These are phyloP conservation scores for Danio tinwini DNA, from an alignment of 2,797 vertebrate genomes.

Conservation along the genomic window DNA sequence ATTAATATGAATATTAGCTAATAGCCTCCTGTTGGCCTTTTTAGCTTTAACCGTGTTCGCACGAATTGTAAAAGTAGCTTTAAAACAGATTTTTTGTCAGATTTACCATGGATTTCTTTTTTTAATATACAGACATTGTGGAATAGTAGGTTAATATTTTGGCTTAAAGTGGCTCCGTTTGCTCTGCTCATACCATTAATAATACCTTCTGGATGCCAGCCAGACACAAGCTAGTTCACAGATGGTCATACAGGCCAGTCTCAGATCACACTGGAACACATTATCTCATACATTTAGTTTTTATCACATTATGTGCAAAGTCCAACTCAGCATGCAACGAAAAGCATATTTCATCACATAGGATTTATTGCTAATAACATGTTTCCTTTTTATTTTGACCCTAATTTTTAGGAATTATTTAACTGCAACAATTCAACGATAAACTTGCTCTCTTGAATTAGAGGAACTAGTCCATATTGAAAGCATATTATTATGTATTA, in stretches of 20 bases:
- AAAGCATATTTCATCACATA: constrained; percentile 4
- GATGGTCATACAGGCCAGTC: constrained; percentile 50
- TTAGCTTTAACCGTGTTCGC: too few relatives aligned
- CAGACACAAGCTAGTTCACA: constrained; percentile 50
- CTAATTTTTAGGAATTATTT: constrained; percentile 31
- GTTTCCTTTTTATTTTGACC: constrained; percentile 17
- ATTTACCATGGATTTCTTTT: neutral
- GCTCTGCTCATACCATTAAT: constrained; percentile 14
- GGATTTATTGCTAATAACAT: constrained; percentile 16
- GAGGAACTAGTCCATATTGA: too few relatives aligned
- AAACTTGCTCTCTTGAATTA: neutral
- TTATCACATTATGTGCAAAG: neutral
- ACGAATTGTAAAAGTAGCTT: too few relatives aligned
- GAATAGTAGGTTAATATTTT: constrained; percentile 3
- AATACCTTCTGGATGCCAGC: constrained; percentile 37
- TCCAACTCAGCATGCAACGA: neutral
- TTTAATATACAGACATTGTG: neutral
- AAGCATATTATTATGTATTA: too few relatives aligned
- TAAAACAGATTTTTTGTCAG: neutral
- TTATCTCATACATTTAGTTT: neutral
- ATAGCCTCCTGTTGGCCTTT: too few relatives aligned
- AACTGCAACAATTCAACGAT: constrained; percentile 38
- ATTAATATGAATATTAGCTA: too few relatives aligned
- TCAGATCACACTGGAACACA: constrained; percentile 46
- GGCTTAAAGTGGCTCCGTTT: constrained; percentile 34